A percentile compares a stretch with the other conserved stretches of the same genome.
These are phyloP conservation scores for Zaprionus tsacasi DNA, from an alignment of 1,140 invertebrate genomes.

Conservation along the genomic window DNA sequence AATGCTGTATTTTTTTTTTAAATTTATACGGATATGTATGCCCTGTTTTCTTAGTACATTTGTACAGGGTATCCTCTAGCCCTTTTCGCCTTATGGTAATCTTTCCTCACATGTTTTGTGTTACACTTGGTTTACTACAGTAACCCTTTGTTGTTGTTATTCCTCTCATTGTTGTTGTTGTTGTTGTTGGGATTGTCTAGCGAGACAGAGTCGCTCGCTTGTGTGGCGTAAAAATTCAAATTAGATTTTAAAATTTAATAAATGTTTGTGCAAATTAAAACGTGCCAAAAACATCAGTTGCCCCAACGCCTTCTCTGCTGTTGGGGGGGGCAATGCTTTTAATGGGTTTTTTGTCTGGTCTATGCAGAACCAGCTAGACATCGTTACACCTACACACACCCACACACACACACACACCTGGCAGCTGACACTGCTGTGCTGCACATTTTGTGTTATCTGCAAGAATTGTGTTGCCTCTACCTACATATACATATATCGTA, in stretches of 20 bases:
- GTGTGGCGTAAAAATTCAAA: slow-evolving; percentile 78
- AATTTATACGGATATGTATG: too few species aligned
- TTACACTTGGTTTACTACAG: slow-evolving; percentile 67
- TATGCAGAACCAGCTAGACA: neutral
- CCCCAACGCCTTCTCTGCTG: slow-evolving; percentile 13
- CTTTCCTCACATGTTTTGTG: slow-evolving; percentile 40
- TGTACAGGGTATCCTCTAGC: slow-evolving; percentile 1
- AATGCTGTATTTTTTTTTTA: neutral
- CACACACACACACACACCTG: neutral
- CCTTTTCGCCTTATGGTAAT: neutral
- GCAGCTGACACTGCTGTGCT: neutral
- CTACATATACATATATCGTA: neutral
- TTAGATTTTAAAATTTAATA: slow-evolving; percentile 82
- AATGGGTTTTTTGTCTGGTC: slow-evolving; percentile 72
- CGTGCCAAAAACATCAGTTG: slow-evolving; percentile 59
- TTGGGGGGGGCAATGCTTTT: slow-evolving; percentile 53
- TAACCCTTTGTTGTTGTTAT: slow-evolving; percentile 31
- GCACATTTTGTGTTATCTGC: neutral
- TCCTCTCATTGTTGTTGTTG: neutral
- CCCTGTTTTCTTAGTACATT: neutral
- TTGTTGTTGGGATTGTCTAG: slow-evolving; percentile 18
- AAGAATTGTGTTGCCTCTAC: slow-evolving; percentile 17
- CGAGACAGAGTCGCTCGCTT: slow-evolving; percentile 25
- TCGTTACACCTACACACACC: slow-evolving; percentile 6
- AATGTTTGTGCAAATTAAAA: slow-evolving; percentile 75